Conservation (phyloP, 2,113 vertebrate species). For the Isurus oxyrinchus region DNA sequence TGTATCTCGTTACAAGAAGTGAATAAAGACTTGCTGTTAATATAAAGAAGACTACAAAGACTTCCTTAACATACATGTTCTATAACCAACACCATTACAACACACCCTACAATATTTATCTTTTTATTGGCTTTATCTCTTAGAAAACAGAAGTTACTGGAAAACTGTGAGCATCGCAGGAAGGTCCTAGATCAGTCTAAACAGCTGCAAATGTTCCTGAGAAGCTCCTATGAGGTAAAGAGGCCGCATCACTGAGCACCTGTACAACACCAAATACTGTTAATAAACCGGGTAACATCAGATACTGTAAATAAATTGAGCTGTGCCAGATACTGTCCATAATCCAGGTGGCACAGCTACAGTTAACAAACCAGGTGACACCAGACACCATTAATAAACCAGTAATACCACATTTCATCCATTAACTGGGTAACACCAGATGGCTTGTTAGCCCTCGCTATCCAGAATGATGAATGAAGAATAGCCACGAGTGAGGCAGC, state of each 20-base stretch:
- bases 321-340: not conserved
- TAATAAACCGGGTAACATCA: not conserved
- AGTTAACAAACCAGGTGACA: not conserved
- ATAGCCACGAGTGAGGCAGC: too few species aligned
- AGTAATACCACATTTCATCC: not conserved
- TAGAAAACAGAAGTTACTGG: conserved; percentile 67
- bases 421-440: not conserved
- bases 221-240: conserved; percentile 69
- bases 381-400: not conserved
- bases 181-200: conserved; percentile 61
- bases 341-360: not conserved
- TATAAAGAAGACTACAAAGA: too few species aligned
- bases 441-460: too few species aligned
- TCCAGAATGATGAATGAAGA: too few species aligned
- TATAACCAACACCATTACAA: too few species aligned
- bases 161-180: conserved; percentile 51
- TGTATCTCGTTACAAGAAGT: too few species aligned
- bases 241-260: not conserved
- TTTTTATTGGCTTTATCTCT: not conserved
- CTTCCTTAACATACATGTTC: too few species aligned
- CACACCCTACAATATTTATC: not conserved
- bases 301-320: not conserved
- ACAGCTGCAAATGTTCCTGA: conserved; percentile 70
- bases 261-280: not conserved
- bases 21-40: too few species aligned